These are phyloP conservation scores for Polylopha cassiicola DNA, from an alignment of 2,888 invertebrate species.

Conservation along the genomic window DNA sequence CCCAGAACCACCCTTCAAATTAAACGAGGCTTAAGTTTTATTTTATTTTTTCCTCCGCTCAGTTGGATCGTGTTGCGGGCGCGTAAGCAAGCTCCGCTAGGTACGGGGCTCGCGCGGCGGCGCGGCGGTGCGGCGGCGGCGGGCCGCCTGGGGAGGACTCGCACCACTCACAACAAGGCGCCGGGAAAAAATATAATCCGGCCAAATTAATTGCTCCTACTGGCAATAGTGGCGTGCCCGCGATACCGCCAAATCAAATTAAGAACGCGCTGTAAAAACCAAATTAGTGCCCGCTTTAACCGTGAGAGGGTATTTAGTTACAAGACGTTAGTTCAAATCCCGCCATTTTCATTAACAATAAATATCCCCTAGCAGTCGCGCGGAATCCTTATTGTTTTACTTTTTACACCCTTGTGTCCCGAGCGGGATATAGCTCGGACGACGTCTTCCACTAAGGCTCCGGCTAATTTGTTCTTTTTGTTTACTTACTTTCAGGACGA, in stretches of 20 bases:
- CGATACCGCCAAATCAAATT: slow-evolving; percentile 78
- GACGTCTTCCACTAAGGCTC: slow-evolving; percentile 59
- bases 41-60: slow-evolving; percentile 72
- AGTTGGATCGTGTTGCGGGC: slow-evolving; percentile 58
- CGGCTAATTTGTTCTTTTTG: slow-evolving; percentile 74
- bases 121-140: slow-evolving; percentile 30
- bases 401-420: slow-evolving; percentile 77
- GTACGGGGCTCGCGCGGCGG: slow-evolving; percentile 6
- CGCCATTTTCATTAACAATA: slow-evolving; percentile 78
- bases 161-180: slow-evolving; percentile 26
- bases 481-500: slow-evolving; percentile 69
- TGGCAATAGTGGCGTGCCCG: slow-evolving; percentile 72
- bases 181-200: slow-evolving; percentile 75
- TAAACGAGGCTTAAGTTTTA: slow-evolving; percentile 78
- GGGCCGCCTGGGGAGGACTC: slow-evolving; percentile 41
- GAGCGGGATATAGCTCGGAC: slow-evolving; percentile 56
- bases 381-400: slow-evolving; percentile 77
- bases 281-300: slow-evolving; percentile 78
- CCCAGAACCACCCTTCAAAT: slow-evolving; percentile 79
- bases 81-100: slow-evolving; percentile 46
- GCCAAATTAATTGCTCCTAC: slow-evolving; percentile 76
- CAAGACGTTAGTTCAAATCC: slow-evolving; percentile 79
- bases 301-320: slow-evolving; percentile 77
- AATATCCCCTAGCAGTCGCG: slow-evolving; percentile 74
- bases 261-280: slow-evolving; percentile 78